Evolutionary conservation across 1,140 invertebrate species (phyloP), one percentile per base, ranked within the genome.

Genomic region (Maconellicoccus hirsutus): DNA sequence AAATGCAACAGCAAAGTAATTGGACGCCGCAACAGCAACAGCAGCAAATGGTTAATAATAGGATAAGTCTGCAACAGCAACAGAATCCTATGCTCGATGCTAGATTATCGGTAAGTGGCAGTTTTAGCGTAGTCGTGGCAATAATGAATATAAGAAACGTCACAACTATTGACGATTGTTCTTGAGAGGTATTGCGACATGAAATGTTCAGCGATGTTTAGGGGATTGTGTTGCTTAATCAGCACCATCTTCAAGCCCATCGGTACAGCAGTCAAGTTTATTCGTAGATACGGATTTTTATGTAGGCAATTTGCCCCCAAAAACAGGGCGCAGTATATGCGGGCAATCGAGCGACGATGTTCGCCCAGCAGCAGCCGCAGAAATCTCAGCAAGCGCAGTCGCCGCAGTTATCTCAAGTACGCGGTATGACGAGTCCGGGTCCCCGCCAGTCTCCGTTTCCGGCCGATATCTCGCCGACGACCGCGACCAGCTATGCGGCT

Each of bases 11-110:
- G 25, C 61, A 23, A 16, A 66, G 25, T 19, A 66, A 10, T 10
- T 66, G 61, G 61, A 8, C 61, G 1, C 25, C 61, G 19, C 61
- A 66, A 23, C 19, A 22, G 25, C 61, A 3, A 1, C 75, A 74
- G 42, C 74, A 75, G 70, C 21, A 10, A 8, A 23, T 66, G 25
- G 61, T 66, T 4, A 66, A 66, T 66, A 66, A 19, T 66, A 74
- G 80, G 29, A 74, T 82, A n/a, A 80, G 77, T 66, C 75, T 85
- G 59, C 84, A 84, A 72, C 83, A 85, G 72, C 86, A 87, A 79
- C 87, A 89, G 78, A 90, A 89, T 80, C 87, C 90, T 3, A 88
- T 92, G 86, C 81, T 92, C 72, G 90, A 87, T 80, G 86, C 87
- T 71, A 88, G 90, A 79, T 80, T 90, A 71, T 86, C 86, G 76